phyloP scores from a whole-genome alignment of 2,888 invertebrate species.

The Mellilla xanthometata region DNA sequence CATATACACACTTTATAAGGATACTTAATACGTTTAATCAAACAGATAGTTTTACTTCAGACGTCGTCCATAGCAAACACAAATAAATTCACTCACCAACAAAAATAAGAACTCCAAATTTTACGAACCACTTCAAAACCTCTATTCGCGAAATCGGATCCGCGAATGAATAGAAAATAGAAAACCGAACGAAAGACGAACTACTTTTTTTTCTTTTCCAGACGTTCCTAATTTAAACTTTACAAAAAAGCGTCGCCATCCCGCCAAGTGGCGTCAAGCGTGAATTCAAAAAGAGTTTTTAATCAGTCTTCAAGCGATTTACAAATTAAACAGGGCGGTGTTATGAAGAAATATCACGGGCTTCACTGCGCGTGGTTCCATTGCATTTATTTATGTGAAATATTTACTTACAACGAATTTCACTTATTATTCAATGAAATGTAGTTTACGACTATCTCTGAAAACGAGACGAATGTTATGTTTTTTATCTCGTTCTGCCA shows the following conservation, averaged over 20 bases:
- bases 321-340: conserved; percentile 80
- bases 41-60: no score
- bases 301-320: conserved; percentile 81
- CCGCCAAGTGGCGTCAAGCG: conserved; percentile 42
- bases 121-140: conserved; percentile 8
- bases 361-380: conserved; percentile 48
- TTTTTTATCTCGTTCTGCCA: not conserved
- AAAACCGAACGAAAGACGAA: not conserved
- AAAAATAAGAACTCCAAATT: not conserved
- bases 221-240: conserved; percentile 25
- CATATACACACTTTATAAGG: no score
- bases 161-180: conserved; percentile 6
- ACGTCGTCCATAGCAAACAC: no score
- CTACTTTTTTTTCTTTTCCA: conserved; percentile 19
- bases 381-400: conserved; percentile 20
- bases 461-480: not conserved
- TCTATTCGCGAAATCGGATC: conserved; percentile 7
- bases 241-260: conserved; percentile 10
- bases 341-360: conserved; percentile 78
- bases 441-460: not conserved
- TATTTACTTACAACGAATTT: not conserved
- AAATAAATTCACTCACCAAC: no score
- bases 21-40: no score
- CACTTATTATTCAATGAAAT: not conserved
- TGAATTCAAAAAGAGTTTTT: conserved; percentile 79